A percentile compares a stretch with the other conserved stretches of the same genome.
These are phyloP conservation scores for Anoplophora glabripennis DNA, from an alignment of 1,140 invertebrate genomes.

Conservation along the genomic window DNA sequence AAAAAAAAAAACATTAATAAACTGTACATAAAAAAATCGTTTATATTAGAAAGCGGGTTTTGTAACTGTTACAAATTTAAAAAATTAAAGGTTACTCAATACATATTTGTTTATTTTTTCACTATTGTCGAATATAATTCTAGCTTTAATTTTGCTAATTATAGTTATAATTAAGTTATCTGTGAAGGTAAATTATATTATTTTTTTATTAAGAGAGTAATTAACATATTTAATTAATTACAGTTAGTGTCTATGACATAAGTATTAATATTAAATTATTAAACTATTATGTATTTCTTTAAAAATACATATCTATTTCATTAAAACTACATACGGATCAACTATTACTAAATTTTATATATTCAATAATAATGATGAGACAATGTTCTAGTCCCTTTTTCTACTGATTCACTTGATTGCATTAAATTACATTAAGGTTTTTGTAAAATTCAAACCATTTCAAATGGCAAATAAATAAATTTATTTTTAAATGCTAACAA, in stretches of 20 bases:
- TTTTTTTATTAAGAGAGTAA: background rate
- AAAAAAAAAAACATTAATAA: no score
- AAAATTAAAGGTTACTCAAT: no score
- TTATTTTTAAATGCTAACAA: constrained; percentile 24
- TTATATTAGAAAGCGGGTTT: no score
- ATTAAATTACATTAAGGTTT: constrained; percentile 30
- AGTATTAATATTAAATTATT: constrained; percentile 22
- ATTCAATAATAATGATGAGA: constrained; percentile 43
- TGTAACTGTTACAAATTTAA: no score
- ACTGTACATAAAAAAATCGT: no score
- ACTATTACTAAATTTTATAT: constrained; percentile 42
- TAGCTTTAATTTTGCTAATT: no score
- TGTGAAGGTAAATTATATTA: no score
- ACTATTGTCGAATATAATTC: no score
- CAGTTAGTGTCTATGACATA: constrained; percentile 14
- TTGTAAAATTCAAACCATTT: constrained; percentile 17
- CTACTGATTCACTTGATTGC: constrained; percentile 40
- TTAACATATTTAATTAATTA: constrained; percentile 14
- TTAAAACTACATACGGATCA: constrained; percentile 43
- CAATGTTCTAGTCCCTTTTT: constrained; percentile 7
- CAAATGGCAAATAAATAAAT: constrained; percentile 24
- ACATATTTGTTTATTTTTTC: no score
- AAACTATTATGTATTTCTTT: constrained; percentile 38
- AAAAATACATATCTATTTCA: constrained; percentile 42
- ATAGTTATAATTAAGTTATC: no score